Percentiles rank a stretch among this genome's conserved stretches.
Conservation (phyloP, 2,797 vertebrate species). For the Schizopygopsis malacanthus region DNA sequence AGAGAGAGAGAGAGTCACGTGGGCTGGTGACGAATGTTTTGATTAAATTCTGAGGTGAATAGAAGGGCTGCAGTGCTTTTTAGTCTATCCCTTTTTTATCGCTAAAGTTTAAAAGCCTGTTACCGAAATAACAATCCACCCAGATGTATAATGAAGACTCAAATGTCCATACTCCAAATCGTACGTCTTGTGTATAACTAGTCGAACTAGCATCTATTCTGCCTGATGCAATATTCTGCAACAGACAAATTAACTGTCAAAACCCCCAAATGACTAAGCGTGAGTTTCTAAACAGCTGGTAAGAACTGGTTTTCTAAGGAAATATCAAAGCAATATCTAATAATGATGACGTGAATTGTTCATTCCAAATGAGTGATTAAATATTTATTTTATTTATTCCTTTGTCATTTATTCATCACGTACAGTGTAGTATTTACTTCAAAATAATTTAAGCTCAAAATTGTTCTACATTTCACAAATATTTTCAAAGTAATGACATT, state of each 20-base stretch:
- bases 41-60: slow-evolving; percentile 17
- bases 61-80: not conserved
- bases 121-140: not conserved
- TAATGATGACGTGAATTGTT: not conserved
- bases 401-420: not conserved
- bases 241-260: slow-evolving; percentile 29
- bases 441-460: not conserved
- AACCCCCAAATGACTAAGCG: slow-evolving; percentile 37
- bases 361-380: not conserved
- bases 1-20: slow-evolving; percentile 9
- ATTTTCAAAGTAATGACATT: not conserved
- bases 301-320: slow-evolving; percentile 20
- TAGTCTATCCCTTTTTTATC: not conserved
- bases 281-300: slow-evolving; percentile 35
- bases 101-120: not conserved
- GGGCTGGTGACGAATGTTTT: slow-evolving; percentile 18
- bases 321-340: not conserved
- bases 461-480: not conserved
- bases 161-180: not conserved
- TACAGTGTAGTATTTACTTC: not conserved
- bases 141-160: not conserved
- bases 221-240: slow-evolving; percentile 61
- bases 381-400: not conserved
- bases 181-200: not conserved
- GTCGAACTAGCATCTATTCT: not conserved